Evolutionary conservation across 2,888 invertebrate species (phyloP), one percentile per base, ranked within the genome.

Genomic region (Rotaria sp.): DNA sequence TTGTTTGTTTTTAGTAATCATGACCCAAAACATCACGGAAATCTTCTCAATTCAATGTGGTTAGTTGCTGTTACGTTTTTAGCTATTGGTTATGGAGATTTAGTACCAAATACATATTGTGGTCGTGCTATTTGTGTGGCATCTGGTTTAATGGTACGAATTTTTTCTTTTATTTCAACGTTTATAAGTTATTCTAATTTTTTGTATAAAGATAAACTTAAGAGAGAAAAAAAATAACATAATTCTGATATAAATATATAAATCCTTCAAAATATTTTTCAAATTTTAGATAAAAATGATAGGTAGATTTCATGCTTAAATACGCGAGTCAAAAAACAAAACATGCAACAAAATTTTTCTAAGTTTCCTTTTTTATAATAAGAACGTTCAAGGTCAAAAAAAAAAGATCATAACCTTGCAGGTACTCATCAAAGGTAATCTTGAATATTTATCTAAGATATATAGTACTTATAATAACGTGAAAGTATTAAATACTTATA

Each of bases 71-170:
- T 99, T 92, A 99, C 99, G 90, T 99, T 99, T 94, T 95, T 99
- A 92, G 97, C 97, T 93, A 97, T 99, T 91, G 99, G 99, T 92
- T 99, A 99, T 93, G 99, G 99, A 92, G 99, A 92, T 88, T 96
- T 97, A 92, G 98, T 99, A 92, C 99, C 99, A 92, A 98, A 98
- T 93, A 99, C 99, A 89, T 99, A 99, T 93, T 99, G 98, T 93
- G 99, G 99, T 91, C 94, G 99, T 92, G 96, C 96, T 92, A 97
- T 99, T 92, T 97, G 98, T 91, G 97, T 99, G 92, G 95, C 96
- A 92, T 97, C 97, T 90, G 99, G 99, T 92, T 96, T 99, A 92
- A 97, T 99, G 96, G 99, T 99, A 94, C 18, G 67, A 67, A 18
- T 18, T 50, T 50, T 3, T 50, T 18, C 18, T 50, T 3, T 1